Base-by-base conservation (phyloP, 2,888 invertebrate genomes). In the Apamea monoglypha region DNA sequence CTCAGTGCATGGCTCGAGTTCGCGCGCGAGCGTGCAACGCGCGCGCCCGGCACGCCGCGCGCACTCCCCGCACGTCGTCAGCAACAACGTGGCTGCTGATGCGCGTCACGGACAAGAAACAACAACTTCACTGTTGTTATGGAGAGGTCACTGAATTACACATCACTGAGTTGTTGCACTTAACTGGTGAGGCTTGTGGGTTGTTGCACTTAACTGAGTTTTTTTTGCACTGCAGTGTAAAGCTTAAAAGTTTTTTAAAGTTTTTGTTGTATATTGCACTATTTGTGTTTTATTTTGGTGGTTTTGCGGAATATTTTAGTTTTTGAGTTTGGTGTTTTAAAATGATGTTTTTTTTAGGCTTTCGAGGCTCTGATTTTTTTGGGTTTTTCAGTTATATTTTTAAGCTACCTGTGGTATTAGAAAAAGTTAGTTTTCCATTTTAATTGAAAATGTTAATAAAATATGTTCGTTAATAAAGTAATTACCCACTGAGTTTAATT, bases 31-130 rank as follows among this genome's bases (percentile, higher is more conserved):
- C 92, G 95, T 91, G 92, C 93, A 87, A 69, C 95, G 94, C 92
- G 94, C 95, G 92, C 95, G 95, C 85, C 92, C 90, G 86, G 94
- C 95, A 89, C 95, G 95, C 93, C 86, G 94, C 94, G 94, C 95
- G 92, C 96, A 95, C 95, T 95, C 95, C 78, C 92, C 92, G 69
- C 86, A 86, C 76, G 82, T 84, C n/a, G 76, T 76, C 82, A 87
- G 92, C 90, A 92, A 91, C 94, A 93, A 93, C 93, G 90, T 93
- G 93, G 78, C 88, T 87, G 74, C 64, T 84, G 66, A 78, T 53
- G 2, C n/a, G 61, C 74, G 67, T 84, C 78, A 75, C 87, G 69
- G 53, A 14, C 50, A 29, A 50, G 3, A 76, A 80, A 76, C 68
- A n/a, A 83, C 77, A 61, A 53, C 50, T 18, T 25, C 21, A 82